These are phyloP conservation scores for Pseudorectes ferrugineus DNA, from an alignment of 2,113 vertebrate species.

Conservation along the genomic window DNA sequence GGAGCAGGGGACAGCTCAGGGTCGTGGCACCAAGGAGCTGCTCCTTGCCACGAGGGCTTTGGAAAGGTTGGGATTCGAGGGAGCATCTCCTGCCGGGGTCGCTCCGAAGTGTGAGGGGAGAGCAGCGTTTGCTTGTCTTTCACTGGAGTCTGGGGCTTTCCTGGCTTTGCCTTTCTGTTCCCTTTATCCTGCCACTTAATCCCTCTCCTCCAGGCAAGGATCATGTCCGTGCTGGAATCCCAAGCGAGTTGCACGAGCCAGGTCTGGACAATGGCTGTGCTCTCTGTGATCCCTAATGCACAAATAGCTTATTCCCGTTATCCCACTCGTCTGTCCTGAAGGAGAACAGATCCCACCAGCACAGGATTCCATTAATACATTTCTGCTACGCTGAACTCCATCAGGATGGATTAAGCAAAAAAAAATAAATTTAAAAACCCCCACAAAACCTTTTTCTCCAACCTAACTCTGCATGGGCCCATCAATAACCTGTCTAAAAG, in stretches of 20 bases:
- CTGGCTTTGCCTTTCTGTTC: not conserved
- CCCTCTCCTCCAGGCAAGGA: not conserved
- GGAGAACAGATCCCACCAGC: not conserved
- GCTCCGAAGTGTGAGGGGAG: not conserved
- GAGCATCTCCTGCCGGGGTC: not conserved
- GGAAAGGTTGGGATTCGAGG: not conserved
- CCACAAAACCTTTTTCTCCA: not conserved
- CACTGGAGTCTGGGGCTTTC: fast-evolving
- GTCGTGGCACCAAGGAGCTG: not conserved
- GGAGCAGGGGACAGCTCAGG: not conserved
- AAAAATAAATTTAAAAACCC: not conserved
- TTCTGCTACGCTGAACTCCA: not conserved
- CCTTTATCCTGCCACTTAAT: not conserved
- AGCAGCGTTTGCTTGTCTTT: not conserved
- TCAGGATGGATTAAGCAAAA: not conserved
- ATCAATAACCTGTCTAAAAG: not conserved
- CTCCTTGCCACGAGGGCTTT: not conserved
- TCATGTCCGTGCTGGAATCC: not conserved
- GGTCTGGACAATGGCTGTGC: not conserved
- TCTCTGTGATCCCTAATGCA: not conserved
- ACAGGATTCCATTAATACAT: not conserved
- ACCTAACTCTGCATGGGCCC: not conserved
- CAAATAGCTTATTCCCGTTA: not conserved
- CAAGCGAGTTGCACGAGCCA: not conserved
- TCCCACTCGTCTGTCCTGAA: not conserved